A percentile compares a stretch with the other conserved stretches of the same genome.
Evolutionary conservation across 2,113 vertebrate genomes (phyloP).

Genomic region (Sylvia atricapilla): DNA sequence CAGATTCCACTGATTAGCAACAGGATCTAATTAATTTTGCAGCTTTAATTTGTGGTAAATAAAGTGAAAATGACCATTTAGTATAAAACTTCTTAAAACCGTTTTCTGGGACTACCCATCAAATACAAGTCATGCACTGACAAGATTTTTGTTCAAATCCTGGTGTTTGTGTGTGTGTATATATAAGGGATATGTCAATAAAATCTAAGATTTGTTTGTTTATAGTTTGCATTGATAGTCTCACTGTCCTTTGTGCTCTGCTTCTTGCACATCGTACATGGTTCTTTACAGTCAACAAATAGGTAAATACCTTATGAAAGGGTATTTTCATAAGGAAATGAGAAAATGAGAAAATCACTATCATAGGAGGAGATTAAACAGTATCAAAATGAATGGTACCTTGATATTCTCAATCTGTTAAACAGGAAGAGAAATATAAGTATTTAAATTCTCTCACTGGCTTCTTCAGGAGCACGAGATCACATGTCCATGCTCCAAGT

Average conservation of each 20-base stretch:
- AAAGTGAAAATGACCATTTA: background rate
- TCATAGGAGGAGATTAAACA: background rate
- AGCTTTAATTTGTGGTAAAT: background rate
- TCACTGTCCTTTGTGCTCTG: background rate
- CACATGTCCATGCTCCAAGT: background rate
- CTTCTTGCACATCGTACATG: background rate
- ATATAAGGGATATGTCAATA: background rate
- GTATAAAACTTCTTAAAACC: background rate
- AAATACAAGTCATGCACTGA: background rate
- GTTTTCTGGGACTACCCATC: background rate
- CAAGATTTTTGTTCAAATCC: background rate
- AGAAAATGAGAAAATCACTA: background rate
- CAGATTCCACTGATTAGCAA: constrained; percentile 6
- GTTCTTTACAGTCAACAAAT: background rate
- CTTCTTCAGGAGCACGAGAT: background rate
- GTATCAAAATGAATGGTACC: background rate
- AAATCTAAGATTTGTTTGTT: background rate
- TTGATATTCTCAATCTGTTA: background rate
- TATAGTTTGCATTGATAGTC: background rate
- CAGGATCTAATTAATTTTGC: constrained; percentile 28
- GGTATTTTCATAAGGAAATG: no score
- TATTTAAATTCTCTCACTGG: background rate
- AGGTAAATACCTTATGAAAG: background rate
- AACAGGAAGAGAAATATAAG: background rate
- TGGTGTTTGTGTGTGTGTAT: background rate